Percentiles rank a stretch among this genome's conserved stretches.
phyloP scores from a whole-genome alignment of 2,113 vertebrate genomes.

The Aegithalos caudatus region DNA sequence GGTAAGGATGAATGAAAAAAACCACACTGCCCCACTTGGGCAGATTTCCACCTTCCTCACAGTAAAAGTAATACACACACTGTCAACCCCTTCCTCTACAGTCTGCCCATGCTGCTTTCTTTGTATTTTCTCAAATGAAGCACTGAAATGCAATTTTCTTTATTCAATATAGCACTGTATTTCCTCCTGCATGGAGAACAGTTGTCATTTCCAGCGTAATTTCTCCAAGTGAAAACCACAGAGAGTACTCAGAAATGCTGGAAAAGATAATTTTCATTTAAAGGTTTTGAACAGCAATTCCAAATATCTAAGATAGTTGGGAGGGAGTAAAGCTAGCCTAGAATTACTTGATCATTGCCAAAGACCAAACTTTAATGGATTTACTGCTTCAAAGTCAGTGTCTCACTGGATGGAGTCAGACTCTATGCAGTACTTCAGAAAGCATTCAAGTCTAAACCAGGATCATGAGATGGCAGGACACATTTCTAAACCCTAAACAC shows the following conservation, averaged over 20 bases:
- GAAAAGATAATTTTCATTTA: neutral
- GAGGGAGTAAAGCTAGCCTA: neutral
- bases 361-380: neutral
- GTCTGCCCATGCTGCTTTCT: neutral
- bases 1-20: neutral
- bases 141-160: neutral
- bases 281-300: slow-evolving; percentile 12
- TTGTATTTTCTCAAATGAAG: neutral
- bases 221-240: slow-evolving; percentile 9
- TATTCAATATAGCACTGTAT: neutral
- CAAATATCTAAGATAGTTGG: neutral
- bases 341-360: neutral
- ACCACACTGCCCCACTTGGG: neutral
- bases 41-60: neutral
- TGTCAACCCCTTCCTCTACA: neutral
- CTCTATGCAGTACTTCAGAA: neutral
- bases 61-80: neutral
- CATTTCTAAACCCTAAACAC: neutral
- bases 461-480: neutral
- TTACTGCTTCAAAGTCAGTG: neutral
- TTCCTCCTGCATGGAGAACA: neutral
- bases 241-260: neutral
- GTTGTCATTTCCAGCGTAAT: neutral
- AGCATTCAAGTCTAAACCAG: neutral
- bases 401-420: neutral